phyloP scores from a whole-genome alignment of 1,140 invertebrate genomes.

The Marisa cornuarietis region DNA sequence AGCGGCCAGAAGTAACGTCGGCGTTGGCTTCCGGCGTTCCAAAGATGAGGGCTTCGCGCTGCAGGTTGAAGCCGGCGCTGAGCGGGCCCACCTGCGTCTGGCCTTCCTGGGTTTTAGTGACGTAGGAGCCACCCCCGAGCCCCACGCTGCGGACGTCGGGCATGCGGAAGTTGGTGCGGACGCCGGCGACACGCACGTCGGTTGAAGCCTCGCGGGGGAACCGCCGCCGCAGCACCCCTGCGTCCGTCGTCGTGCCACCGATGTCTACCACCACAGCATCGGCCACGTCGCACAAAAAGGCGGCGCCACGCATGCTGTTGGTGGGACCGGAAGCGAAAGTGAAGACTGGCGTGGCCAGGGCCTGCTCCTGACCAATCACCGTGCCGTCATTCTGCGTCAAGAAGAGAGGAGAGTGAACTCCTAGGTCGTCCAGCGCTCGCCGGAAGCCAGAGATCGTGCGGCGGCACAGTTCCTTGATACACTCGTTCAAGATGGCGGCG shows the following conservation, averaged over 20 bases:
- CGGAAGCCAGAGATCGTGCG: slow-evolving; percentile 52
- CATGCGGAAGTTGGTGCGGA: slow-evolving; percentile 59
- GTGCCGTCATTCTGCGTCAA: slow-evolving; percentile 62
- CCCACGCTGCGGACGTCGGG: slow-evolving; percentile 60
- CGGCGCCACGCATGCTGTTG: slow-evolving; percentile 63
- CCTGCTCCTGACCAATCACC: slow-evolving; percentile 39
- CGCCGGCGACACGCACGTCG: slow-evolving; percentile 50
- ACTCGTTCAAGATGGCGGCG: slow-evolving; percentile 60
- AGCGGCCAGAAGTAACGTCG: slow-evolving; percentile 5
- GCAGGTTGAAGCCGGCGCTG: slow-evolving; percentile 54
- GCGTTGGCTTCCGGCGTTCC: not conserved
- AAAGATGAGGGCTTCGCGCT: slow-evolving; percentile 17
- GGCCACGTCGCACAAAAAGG: slow-evolving; percentile 50
- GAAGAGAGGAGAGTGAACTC: slow-evolving; percentile 52
- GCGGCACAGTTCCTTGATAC: slow-evolving; percentile 53
- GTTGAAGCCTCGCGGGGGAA: slow-evolving; percentile 56
- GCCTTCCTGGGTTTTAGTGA: slow-evolving; percentile 21
- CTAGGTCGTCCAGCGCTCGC: slow-evolving; percentile 43
- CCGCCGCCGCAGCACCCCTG: slow-evolving; percentile 53
- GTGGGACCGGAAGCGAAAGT: slow-evolving; percentile 63
- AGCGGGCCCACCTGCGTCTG: slow-evolving; percentile 47
- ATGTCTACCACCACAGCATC: slow-evolving; percentile 62
- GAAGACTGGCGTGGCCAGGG: slow-evolving; percentile 45
- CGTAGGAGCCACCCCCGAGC: slow-evolving; percentile 60
- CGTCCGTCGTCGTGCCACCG: slow-evolving; percentile 59